Conservation (phyloP, 1,140 invertebrate species). For the Tetragnatha versicolor region DNA sequence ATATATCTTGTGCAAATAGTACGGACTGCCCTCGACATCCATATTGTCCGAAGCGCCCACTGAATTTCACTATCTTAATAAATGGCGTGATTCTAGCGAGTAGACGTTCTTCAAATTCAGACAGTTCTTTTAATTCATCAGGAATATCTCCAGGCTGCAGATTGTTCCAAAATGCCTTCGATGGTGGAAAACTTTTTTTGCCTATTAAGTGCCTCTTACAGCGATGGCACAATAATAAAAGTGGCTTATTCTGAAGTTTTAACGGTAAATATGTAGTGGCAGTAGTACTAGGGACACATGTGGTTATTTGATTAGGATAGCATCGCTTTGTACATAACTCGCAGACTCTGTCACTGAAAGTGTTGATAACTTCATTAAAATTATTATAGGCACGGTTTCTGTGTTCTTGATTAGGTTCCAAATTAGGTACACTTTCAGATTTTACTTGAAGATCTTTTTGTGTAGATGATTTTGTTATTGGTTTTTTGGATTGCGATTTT, state of each 20-base stretch:
- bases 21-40: slow-evolving; percentile 23
- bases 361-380: background rate
- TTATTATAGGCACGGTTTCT: too few relatives aligned
- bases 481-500: too few relatives aligned
- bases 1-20: slow-evolving; percentile 20
- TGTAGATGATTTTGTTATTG: too few relatives aligned
- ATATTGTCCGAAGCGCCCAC: slow-evolving; percentile 44
- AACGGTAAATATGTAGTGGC: background rate
- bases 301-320: slow-evolving; percentile 17
- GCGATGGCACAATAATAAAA: background rate
- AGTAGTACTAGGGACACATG: background rate
- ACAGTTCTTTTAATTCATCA: background rate
- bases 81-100: slow-evolving; percentile 35
- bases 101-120: slow-evolving; percentile 29
- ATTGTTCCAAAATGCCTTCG: slow-evolving; percentile 39
- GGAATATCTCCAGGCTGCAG: slow-evolving; percentile 34
- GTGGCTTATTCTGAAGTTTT: background rate
- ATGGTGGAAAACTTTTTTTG: background rate
- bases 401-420: too few relatives aligned
- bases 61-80: slow-evolving; percentile 46
- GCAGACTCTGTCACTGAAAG: background rate
- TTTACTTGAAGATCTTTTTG: too few relatives aligned
- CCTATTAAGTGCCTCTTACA: slow-evolving; percentile 11
- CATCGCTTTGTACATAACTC: slow-evolving; percentile 18
- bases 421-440: too few relatives aligned